Evolutionary conservation across 2,113 vertebrate species (phyloP).

Genomic region (Henicopernis longicauda): DNA sequence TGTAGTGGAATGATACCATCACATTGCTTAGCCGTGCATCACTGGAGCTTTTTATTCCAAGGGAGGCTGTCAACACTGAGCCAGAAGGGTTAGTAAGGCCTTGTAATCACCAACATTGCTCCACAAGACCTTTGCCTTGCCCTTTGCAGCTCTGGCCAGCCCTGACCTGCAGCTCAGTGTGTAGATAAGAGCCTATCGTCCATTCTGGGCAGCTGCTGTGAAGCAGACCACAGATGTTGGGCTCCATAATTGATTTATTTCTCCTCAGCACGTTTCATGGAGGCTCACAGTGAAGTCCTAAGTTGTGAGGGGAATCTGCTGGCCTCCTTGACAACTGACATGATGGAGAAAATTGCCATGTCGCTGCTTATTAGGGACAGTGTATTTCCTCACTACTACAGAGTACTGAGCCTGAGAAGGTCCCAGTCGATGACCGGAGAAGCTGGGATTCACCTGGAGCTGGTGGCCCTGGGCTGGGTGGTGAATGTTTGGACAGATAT

Average conservation of each 20-base stretch:
- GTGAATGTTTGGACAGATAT: neutral
- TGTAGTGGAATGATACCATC: neutral
- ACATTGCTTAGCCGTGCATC: neutral
- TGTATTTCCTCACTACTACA: neutral
- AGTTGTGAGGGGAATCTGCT: neutral
- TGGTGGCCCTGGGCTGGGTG: neutral
- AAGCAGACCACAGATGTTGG: neutral
- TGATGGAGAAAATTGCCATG: constrained; percentile 59
- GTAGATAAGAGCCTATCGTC: neutral
- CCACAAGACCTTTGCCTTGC: neutral
- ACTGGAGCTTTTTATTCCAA: neutral
- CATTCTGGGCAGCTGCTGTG: neutral
- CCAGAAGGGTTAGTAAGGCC: neutral
- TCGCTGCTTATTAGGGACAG: constrained; percentile 27
- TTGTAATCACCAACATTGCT: neutral
- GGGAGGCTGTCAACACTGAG: neutral
- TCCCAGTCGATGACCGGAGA: neutral
- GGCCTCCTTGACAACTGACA: constrained; percentile 56
- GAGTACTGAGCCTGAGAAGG: neutral
- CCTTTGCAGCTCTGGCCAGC: neutral
- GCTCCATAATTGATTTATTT: neutral
- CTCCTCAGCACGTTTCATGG: neutral
- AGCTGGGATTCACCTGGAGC: constrained; percentile 6
- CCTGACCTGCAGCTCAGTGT: neutral
- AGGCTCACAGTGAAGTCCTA: neutral